Conservation (phyloP, 1,140 invertebrate species). For the Bombus terrestris region DNA sequence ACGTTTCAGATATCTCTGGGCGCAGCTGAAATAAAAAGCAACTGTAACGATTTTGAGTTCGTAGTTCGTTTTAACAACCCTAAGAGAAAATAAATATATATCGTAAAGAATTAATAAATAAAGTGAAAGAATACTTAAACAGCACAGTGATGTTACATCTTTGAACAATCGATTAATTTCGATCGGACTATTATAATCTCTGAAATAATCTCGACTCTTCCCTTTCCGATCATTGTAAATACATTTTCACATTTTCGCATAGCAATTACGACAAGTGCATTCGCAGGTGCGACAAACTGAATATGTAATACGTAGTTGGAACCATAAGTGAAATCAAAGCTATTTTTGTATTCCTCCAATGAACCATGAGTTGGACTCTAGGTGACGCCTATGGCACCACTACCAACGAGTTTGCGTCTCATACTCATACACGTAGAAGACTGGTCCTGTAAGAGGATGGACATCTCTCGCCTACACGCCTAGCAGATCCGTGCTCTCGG, state of each 20-base stretch:
- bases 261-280: neutral
- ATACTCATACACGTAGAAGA: slow-evolving; percentile 40
- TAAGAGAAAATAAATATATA: too few relatives aligned
- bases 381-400: slow-evolving; percentile 42
- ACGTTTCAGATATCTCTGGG: too few relatives aligned
- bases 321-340: neutral
- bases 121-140: neutral
- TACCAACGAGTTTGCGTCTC: slow-evolving; percentile 32
- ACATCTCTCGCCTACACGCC: slow-evolving; percentile 71
- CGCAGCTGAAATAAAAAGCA: too few relatives aligned
- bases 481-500: slow-evolving; percentile 59
- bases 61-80: too few relatives aligned
- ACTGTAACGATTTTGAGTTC: too few relatives aligned
- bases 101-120: neutral
- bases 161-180: neutral
- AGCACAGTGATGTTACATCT: neutral
- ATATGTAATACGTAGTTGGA: neutral
- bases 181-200: neutral
- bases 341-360: slow-evolving; percentile 19
- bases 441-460: slow-evolving; percentile 71
- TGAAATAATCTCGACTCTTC: neutral
- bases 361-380: neutral
- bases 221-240: neutral
- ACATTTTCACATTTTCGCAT: neutral
- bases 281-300: neutral